phyloP scores from a whole-genome alignment of 2,113 vertebrate species.

The Taurulus bubalis region DNA sequence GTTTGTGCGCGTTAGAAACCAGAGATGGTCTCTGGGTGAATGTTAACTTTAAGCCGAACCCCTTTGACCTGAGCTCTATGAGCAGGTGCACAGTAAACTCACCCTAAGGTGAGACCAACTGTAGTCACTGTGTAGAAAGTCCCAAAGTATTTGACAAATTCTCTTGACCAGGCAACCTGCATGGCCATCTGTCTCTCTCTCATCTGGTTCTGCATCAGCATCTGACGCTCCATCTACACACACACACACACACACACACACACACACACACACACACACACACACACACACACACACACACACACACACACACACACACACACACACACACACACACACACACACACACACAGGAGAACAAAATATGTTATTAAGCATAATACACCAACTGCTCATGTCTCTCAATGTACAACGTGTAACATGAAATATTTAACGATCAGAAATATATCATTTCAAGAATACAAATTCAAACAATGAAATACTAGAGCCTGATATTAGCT shows the following conservation, averaged over 20 bases:
- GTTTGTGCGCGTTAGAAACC: neutral
- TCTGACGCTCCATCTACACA: constrained; percentile 90
- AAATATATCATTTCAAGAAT: neutral
- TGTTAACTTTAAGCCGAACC: neutral
- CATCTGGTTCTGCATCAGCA: constrained; percentile 92
- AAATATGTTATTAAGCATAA: neutral
- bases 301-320: neutral
- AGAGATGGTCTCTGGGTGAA: neutral
- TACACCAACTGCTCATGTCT: neutral
- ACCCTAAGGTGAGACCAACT: constrained; percentile 85
- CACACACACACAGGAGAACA: neutral
- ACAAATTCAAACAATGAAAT: neutral
- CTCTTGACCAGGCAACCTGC: constrained; percentile 91
- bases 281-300: neutral
- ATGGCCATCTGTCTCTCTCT: constrained; percentile 91
- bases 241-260: neutral
- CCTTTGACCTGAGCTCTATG: neutral
- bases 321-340: neutral
- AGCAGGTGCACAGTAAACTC: constrained; percentile 26
- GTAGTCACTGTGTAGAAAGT: constrained; percentile 84
- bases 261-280: neutral
- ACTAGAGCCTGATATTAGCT: neutral
- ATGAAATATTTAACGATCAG: neutral
- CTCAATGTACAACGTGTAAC: neutral
- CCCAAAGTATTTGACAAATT: constrained; percentile 91